Evolutionary conservation across 2,888 invertebrate species (phyloP).

Genomic region (Coremacera marginata): DNA sequence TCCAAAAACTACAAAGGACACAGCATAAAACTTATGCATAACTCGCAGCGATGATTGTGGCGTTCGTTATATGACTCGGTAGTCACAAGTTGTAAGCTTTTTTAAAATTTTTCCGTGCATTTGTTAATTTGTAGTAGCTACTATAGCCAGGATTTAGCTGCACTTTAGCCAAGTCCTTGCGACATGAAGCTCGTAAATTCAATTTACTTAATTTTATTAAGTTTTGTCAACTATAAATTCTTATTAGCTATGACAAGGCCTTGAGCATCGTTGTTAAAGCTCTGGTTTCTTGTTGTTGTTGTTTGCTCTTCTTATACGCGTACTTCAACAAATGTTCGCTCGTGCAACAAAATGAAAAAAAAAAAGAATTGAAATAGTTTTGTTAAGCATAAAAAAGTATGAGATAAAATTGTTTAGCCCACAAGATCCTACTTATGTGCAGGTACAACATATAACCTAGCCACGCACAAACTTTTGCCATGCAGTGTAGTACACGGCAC

Average conservation of each 20-base stretch:
- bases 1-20: too few relatives aligned
- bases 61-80: too few relatives aligned
- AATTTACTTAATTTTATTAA: constrained; percentile 49
- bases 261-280: background rate
- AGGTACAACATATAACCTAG: too few relatives aligned
- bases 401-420: too few relatives aligned
- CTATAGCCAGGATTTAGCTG: background rate
- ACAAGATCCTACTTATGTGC: too few relatives aligned
- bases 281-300: background rate
- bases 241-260: constrained; percentile 48
- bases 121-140: background rate
- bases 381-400: background rate
- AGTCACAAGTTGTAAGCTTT: background rate
- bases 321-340: too few relatives aligned
- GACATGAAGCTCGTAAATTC: constrained; percentile 25
- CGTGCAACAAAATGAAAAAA: background rate
- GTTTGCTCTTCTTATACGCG: background rate
- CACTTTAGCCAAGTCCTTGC: constrained; percentile 18
- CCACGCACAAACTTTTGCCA: background rate
- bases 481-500: background rate
- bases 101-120: background rate
- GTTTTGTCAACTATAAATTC: constrained; percentile 54
- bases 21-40: too few relatives aligned
- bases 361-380: background rate
- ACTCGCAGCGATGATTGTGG: too few relatives aligned